Percentiles rank a stretch among this genome's conserved stretches.
phyloP scores from a whole-genome alignment of 2,888 invertebrate genomes.

The Cheiracanthium punctorium region DNA sequence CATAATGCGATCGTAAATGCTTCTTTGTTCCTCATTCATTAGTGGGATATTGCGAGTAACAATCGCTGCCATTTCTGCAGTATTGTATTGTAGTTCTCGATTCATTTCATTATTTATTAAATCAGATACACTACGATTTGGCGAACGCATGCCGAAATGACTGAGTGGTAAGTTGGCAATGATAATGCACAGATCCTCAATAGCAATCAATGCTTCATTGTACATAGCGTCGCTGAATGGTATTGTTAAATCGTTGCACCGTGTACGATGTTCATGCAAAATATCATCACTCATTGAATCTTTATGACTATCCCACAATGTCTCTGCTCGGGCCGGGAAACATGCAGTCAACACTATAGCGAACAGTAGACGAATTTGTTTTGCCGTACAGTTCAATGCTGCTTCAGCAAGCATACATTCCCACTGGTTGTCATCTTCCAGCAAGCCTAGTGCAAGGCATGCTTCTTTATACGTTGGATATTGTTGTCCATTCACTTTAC shows the following conservation, averaged over 20 bases:
- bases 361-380: constrained; percentile 35
- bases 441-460: constrained; percentile 35
- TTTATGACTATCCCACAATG: too few relatives aligned
- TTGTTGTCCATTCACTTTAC: too few relatives aligned
- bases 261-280: constrained; percentile 18
- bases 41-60: constrained; percentile 25
- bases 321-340: constrained; percentile 16
- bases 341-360: constrained; percentile 42
- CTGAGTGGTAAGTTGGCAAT: constrained; percentile 20
- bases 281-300: constrained; percentile 8
- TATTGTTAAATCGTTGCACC: constrained; percentile 22
- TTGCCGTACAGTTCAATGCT: constrained; percentile 36
- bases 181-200: constrained; percentile 26
- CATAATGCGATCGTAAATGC: too few relatives aligned
- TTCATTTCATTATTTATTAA: too few relatives aligned
- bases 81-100: neutral
- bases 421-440: constrained; percentile 44
- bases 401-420: constrained; percentile 40
- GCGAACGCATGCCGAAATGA: too few relatives aligned
- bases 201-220: constrained; percentile 32
- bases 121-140: too few relatives aligned
- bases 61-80: constrained; percentile 25
- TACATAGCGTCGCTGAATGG: constrained; percentile 21
- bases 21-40: constrained; percentile 20
- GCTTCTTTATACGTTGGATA: constrained; percentile 39